Conservation (phyloP, 2,888 invertebrate genomes). For the Odontocerum albicorne region DNA sequence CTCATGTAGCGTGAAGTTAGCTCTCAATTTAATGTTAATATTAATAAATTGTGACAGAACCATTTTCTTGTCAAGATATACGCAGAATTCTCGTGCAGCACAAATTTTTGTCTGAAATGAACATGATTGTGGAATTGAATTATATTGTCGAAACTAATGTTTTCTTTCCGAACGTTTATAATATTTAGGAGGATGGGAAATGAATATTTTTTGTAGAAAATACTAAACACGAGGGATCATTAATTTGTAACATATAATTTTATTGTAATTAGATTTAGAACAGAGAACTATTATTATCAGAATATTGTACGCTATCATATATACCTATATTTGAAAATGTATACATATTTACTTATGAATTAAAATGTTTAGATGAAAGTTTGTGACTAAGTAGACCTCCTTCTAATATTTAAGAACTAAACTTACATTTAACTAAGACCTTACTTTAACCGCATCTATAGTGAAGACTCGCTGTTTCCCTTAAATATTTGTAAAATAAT, state of each 20-base stretch:
- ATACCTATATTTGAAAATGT: constrained; percentile 31
- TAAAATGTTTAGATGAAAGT: constrained; percentile 29
- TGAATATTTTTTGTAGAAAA: constrained; percentile 37
- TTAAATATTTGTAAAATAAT: no score
- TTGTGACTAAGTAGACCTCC: constrained; percentile 26
- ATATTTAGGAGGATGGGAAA: background rate
- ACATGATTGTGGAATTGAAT: constrained; percentile 26
- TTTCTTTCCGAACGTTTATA: background rate
- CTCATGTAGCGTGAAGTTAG: no score
- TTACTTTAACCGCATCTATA: no score
- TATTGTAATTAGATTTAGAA: constrained; percentile 50
- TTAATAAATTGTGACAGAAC: no score
- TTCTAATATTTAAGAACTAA: background rate
- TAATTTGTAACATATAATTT: constrained; percentile 57
- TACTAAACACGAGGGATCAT: constrained; percentile 59
- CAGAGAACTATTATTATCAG: constrained; percentile 45
- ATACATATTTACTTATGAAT: constrained; percentile 30
- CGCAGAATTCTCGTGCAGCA: background rate
- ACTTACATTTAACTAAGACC: no score
- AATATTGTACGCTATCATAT: constrained; percentile 29
- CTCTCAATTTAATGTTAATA: no score
- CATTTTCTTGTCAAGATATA: no score
- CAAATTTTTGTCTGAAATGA: constrained; percentile 8
- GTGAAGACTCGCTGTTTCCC: no score
- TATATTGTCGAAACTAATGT: background rate